phyloP scores from a whole-genome alignment of 2,113 vertebrate genomes.

The human (Homo sapiens) region DNA sequence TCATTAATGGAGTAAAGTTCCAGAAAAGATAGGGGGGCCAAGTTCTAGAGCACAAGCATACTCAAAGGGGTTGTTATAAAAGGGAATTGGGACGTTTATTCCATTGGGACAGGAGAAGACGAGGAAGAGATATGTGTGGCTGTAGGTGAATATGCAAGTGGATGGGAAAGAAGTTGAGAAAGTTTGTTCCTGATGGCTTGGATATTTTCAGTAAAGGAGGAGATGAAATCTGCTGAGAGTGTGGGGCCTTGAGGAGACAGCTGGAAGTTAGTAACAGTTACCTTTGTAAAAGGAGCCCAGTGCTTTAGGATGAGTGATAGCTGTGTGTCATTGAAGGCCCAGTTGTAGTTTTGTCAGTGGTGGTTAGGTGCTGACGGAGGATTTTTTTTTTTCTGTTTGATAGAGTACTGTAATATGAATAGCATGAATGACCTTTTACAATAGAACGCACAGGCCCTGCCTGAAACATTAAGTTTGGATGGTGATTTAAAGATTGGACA shows the following conservation, averaged over 20 bases:
- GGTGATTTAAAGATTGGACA: neutral
- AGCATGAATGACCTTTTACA: neutral
- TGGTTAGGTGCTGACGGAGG: neutral
- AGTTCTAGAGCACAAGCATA: neutral
- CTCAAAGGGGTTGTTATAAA: neutral
- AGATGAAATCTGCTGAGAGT: neutral
- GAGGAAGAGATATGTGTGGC: neutral
- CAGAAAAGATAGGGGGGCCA: neutral
- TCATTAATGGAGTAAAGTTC: neutral
- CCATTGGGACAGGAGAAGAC: neutral
- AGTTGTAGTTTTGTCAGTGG: neutral
- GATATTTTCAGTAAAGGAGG: neutral
- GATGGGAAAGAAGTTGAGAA: neutral
- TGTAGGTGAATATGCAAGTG: neutral
- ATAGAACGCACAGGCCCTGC: neutral
- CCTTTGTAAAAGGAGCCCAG: neutral
- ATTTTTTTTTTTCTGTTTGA: neutral
- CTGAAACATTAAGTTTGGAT: neutral
- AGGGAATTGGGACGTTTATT: neutral
- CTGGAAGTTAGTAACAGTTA: neutral
- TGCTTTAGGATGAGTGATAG: neutral
- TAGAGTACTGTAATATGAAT: neutral
- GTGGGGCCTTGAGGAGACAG: neutral
- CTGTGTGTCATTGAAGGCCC: neutral
- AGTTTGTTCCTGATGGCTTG: neutral